Percentiles rank a stretch among this genome's conserved stretches.
phyloP scores from a whole-genome alignment of 1,140 invertebrate genomes.

The Popillia japonica region DNA sequence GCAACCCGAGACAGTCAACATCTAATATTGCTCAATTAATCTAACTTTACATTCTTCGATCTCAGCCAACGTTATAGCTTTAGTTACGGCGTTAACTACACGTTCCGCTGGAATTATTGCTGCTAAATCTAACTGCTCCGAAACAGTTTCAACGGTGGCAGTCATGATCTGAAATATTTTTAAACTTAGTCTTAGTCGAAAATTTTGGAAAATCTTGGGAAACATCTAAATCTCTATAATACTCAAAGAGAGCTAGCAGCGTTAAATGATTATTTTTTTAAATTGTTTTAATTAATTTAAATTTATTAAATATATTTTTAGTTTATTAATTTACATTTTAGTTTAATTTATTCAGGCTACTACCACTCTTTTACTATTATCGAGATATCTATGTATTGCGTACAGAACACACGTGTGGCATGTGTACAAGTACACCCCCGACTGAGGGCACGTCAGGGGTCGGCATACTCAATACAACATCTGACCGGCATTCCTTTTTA shows the following conservation, averaged over 20 bases:
- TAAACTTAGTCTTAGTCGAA: neutral
- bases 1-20: neutral
- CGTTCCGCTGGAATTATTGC: constrained; percentile 84
- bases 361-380: constrained; percentile 26
- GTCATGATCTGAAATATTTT: constrained; percentile 80
- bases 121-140: constrained; percentile 85
- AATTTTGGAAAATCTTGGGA: constrained; percentile 20
- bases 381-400: constrained; percentile 56
- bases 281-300: neutral
- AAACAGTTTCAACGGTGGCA: constrained; percentile 91
- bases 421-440: constrained; percentile 84
- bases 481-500: constrained; percentile 71
- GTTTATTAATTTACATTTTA: neutral
- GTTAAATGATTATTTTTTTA: too few relatives aligned
- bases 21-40: neutral
- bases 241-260: constrained; percentile 21
- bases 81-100: constrained; percentile 80
- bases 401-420: constrained; percentile 84
- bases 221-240: constrained; percentile 34
- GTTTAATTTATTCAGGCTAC: too few relatives aligned
- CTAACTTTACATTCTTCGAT: constrained; percentile 80
- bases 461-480: constrained; percentile 71
- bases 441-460: constrained; percentile 76
- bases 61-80: constrained; percentile 87
- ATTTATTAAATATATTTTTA: neutral